Evolutionary conservation across 53 echinoderm and acorn worm genomes (phyloP), one percentile per base, ranked within the genome.

Genomic region (Stichopus horrens): DNA sequence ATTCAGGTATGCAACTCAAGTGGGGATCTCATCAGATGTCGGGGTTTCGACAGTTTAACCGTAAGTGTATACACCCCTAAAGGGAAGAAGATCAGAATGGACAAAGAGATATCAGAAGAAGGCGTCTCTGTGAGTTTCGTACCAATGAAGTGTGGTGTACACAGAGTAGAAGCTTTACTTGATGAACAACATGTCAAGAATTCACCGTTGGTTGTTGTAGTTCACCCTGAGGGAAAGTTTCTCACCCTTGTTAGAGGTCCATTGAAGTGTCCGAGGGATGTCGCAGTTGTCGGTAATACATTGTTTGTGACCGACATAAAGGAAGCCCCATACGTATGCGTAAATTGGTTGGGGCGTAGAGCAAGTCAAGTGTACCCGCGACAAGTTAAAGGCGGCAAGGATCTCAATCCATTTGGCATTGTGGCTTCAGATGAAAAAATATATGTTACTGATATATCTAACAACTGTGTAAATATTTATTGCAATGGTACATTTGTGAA

Each of bases 191-290:
- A 59, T 65, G 53, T 84, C 67, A 84, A 84, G 52, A 63, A 65
- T 20, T 84, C 85, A 10, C 85, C 85, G 1, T 63, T 84, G 11
- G 52, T 20, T 59, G 60, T 84, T 9, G 63, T 59, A 5, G 58
- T 84, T 8, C 60, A 63, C 63, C 85, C 85, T 58, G 52, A 65
- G 4, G 85, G 85, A 23, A 21, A 84, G 18, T 65, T 84, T 21
- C 16, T 65, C 9, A n/a, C 63, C 16, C 59, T 23, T 16, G 23
- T 84, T 4, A 63, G 21, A 18, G 85, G 85, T 4, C 9, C 4
- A 16, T 8, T 84, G 23, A 84, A 63, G 52, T 9, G 59, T 21
- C 85, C 85, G 3, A 84, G 59, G 52, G 85, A 84, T 84, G 85
- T 84, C 23, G 63, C 60, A 9, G 11, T 2, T 21, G 0, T 79